A percentile compares a stretch with the other conserved stretches of the same genome.
These are phyloP conservation scores for Pocillopora damicornis DNA, from an alignment of 64 coral and sea anemone genomes.

Conservation along the genomic window DNA sequence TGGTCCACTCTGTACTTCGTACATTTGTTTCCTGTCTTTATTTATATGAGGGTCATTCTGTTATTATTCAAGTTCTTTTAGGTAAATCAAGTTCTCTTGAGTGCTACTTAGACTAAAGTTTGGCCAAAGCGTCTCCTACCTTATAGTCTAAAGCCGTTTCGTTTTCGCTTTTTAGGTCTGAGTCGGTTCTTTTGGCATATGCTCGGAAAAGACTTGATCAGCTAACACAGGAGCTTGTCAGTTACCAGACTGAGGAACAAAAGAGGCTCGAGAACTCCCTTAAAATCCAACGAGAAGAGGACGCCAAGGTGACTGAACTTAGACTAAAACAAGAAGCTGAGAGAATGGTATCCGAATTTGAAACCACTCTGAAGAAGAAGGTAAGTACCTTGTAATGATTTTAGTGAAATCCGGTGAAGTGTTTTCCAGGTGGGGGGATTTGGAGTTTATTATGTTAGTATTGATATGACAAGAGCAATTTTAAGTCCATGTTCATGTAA, in stretches of 20 bases:
- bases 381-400: background rate
- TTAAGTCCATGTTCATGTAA: no score
- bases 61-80: no score
- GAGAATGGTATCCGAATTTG: constrained; percentile 72
- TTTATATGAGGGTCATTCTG: background rate
- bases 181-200: constrained; percentile 82
- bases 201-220: constrained; percentile 86
- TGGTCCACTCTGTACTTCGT: background rate
- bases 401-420: background rate
- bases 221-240: constrained; percentile 60
- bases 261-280: constrained; percentile 82
- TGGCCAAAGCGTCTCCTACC: background rate
- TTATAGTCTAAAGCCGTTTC: background rate
- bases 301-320: constrained; percentile 82
- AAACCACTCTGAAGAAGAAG: constrained; percentile 66
- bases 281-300: constrained; percentile 67
- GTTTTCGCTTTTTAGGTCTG: constrained; percentile 36
- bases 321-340: constrained; percentile 88
- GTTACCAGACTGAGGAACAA: constrained; percentile 62
- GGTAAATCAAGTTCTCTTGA: no score
- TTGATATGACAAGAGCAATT: no score
- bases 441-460: no score
- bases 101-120: no score
- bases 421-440: background rate
- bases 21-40: background rate